Evolutionary conservation across 23 tunicate genomes (phyloP), one percentile per base, ranked within the genome.

Genomic region (Trididemnum nubilum): DNA sequence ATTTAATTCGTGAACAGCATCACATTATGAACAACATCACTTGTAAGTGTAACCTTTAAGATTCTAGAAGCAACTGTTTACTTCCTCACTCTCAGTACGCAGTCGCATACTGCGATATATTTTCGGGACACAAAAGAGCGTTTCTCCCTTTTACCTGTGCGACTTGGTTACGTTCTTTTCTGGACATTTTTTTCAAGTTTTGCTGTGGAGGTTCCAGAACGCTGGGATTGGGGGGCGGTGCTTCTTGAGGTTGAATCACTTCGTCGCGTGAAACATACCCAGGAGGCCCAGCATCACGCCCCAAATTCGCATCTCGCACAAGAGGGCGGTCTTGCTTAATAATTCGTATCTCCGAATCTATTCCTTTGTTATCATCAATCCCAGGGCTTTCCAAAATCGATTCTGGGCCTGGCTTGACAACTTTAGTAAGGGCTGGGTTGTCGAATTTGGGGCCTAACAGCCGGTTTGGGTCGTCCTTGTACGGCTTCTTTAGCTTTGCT

Each of bases 301-400:
- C 74, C 38, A 67, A 67, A n/a, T 67, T 67, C 12, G 74, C 74
- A n/a, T 67, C 38, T 32, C 7, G 7, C 37, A 67, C 74, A 30
- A 30, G 74, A n/a, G 74, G 74, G 37, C 74, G 74, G 4, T 33
- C 33, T n/a, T 67, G 74, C 22, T 9, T 33, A 15, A 31, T 5
- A 38, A 67, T 5, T 5, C 38, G 37, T 3, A 67, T 33, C 4
- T 32, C 21, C 2, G 74, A 67, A 5, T 12, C 18, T 5, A 67
- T 67, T 21, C 67, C 67, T 9, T 44, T 15, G 54, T 9, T 44
- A 44, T 44, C 54, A 15, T 44, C 15, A 15, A 44, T 15, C n/a
- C n/a, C n/a, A 15, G 9, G 15, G 15, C 15, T 15, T 44, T 44
- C 54, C 54, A 44, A 44, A 44, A 44, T 44, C 9, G 54, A 9